Conservation (phyloP, 2,113 vertebrate genomes). For the Pandion haliaetus region DNA sequence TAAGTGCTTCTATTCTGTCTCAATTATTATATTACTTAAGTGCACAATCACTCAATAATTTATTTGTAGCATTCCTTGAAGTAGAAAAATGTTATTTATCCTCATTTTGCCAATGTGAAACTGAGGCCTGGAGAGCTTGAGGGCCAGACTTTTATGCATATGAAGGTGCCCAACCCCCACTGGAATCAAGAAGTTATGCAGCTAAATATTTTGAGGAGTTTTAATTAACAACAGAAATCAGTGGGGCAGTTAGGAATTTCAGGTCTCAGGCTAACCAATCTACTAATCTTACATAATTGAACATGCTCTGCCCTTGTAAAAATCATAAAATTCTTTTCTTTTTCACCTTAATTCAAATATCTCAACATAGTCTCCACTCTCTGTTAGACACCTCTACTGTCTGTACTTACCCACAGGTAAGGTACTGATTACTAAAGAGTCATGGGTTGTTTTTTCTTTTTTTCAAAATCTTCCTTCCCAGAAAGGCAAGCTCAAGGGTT, state of each 20-base stretch:
- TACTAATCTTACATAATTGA: not conserved
- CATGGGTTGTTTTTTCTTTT: not conserved
- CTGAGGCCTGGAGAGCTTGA: not conserved
- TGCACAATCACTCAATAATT: not conserved
- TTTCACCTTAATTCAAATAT: not conserved
- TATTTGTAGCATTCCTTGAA: not conserved
- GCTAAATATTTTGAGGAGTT: not conserved
- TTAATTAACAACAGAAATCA: not conserved
- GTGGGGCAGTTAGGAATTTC: not conserved
- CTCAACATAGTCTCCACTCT: not conserved
- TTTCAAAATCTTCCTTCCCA: not conserved
- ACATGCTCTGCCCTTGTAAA: not conserved
- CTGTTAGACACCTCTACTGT: not conserved
- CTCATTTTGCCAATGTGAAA: not conserved
- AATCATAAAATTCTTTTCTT: not conserved
- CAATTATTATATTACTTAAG: not conserved
- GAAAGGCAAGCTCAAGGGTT: not conserved
- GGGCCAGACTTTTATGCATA: not conserved
- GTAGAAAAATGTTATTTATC: not conserved
- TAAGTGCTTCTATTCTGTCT: not conserved
- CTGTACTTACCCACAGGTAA: not conserved
- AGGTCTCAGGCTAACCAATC: not conserved
- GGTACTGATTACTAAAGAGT: not conserved
- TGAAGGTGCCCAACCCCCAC: not conserved
- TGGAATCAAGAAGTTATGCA: not conserved